Base-by-base conservation (phyloP, 2,113 vertebrate genomes). In the Hemicordylus capensis region DNA sequence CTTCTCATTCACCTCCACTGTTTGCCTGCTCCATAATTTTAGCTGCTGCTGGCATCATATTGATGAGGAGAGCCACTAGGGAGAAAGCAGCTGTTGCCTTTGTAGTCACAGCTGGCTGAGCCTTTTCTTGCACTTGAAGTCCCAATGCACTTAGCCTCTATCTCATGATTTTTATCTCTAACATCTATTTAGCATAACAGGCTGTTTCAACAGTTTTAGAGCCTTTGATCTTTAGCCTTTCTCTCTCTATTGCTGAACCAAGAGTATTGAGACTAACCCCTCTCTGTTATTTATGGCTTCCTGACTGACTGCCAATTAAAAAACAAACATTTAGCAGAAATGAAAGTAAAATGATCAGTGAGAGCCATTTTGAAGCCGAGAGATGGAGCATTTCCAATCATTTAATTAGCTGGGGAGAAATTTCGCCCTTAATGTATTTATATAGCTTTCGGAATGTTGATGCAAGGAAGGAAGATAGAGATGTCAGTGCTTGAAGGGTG, bases 161-260 rank as follows among this genome's bases (percentile, higher is more conserved):
- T 46, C 81, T 54, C 2, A 75, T 74, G 74, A 12, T 73, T 84
- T 84, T 39, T 24, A 70, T 64, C 87, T 61, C 54, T 0, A 28
- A 54, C 37, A 54, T 69, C 46, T 15, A 56, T 66, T 0, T 59
- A 64, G n/a, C 69, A 31, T 80, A 63, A 8, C 8, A 10, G 0
- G 0, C 0, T 48, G 44, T 80, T 82, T 54, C 54, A 34, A 77
- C 51, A 89, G 58, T 46, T 26, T 83, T 63, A 17, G 74, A 85
- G 44, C 76, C 70, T 89, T 87, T 93, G 44, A 87, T 92, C 81
- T 93, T 76, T 84, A 63, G 1, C 78, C 66, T 58, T 77, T 44
- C 54, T 64, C 72, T 64, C 72, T 54, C 67, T 11, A 1, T 76
- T 54, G 59, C 85, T 61, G 67, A 83, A 64, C 74, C 28, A 14